Evolutionary conservation across 2,113 vertebrate species (phyloP).

Genomic region (Tinamus guttatus): DNA sequence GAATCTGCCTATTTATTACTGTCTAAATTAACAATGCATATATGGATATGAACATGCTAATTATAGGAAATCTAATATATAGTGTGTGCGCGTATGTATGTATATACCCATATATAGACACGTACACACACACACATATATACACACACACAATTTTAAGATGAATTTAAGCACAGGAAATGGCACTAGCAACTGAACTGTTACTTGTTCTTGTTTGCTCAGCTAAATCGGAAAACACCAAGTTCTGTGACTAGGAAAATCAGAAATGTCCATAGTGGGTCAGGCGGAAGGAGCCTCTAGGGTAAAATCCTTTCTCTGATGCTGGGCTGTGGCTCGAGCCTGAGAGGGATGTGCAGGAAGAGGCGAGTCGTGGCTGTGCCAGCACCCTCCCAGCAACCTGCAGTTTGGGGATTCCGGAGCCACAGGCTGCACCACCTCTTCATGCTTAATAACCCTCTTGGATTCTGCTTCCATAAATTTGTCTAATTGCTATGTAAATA

Average conservation of each 20-base stretch:
- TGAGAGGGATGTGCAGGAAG: accelerated
- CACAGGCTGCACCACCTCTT: accelerated
- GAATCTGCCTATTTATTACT: not conserved
- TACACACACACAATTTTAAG: not conserved
- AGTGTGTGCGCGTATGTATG: too few species aligned
- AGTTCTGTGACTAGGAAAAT: not conserved
- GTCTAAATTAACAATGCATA: not conserved
- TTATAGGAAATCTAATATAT: not conserved
- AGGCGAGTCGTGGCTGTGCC: not conserved
- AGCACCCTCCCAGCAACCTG: accelerated
- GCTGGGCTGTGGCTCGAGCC: not conserved
- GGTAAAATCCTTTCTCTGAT: accelerated
- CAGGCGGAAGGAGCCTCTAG: not conserved
- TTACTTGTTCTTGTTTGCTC: not conserved
- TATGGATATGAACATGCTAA: not conserved
- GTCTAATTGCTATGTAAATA: not conserved
- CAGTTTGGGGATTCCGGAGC: not conserved
- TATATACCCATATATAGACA: too few species aligned
- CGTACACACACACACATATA: too few species aligned
- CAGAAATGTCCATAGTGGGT: not conserved
- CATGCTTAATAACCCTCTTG: not conserved
- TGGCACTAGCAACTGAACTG: not conserved
- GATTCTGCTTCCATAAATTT: not conserved
- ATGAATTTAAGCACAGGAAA: not conserved
- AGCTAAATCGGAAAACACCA: accelerated